Percentiles rank a stretch among this genome's conserved stretches.
Evolutionary conservation across 2,797 vertebrate genomes (phyloP).

Genomic region (Falco novaeseelandiae): DNA sequence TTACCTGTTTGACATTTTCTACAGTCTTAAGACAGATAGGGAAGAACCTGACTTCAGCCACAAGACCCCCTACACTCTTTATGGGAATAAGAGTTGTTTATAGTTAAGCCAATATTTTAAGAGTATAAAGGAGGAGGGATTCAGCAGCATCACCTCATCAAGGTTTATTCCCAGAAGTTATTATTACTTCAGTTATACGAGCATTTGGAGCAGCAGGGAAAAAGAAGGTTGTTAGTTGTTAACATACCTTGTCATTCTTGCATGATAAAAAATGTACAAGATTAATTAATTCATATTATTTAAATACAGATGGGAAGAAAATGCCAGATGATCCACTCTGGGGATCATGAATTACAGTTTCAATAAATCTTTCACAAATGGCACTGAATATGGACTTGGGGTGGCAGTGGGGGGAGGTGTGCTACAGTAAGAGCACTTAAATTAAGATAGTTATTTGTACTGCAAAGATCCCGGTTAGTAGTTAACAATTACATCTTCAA

Average conservation of each 20-base stretch:
- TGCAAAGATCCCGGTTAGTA: background rate
- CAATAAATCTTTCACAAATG: background rate
- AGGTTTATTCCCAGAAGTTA: background rate
- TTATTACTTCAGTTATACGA: background rate
- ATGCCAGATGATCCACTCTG: background rate
- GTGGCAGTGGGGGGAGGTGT: background rate
- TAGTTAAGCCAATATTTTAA: background rate
- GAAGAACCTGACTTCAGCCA: background rate
- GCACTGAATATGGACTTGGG: background rate
- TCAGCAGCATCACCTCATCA: background rate
- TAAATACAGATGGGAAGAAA: background rate
- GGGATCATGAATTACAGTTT: background rate
- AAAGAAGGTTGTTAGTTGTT: background rate
- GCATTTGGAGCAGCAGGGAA: background rate
- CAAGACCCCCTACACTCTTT: background rate
- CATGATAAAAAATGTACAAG: background rate
- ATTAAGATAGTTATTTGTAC: background rate
- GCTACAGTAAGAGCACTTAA: background rate
- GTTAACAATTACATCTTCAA: background rate
- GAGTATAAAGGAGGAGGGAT: background rate
- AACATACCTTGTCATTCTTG: background rate
- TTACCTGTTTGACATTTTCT: background rate
- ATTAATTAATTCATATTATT: background rate
- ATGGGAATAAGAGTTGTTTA: background rate
- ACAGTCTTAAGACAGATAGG: background rate